These are phyloP conservation scores for Girardinichthys multiradiatus DNA, from an alignment of 2,113 vertebrate species.

Conservation along the genomic window DNA sequence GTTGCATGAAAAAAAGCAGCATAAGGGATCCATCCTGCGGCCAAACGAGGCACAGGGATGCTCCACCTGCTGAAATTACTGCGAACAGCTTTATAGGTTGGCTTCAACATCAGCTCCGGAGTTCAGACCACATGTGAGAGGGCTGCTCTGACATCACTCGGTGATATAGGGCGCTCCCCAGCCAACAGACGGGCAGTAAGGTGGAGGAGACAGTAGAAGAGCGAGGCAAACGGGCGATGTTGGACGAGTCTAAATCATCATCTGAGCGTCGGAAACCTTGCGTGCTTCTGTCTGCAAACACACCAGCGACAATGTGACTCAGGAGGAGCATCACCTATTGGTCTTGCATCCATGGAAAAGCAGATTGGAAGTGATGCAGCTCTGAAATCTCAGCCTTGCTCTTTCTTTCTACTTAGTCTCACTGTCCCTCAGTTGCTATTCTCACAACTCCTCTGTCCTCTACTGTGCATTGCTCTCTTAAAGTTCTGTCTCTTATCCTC, in stretches of 20 bases:
- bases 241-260: conserved; percentile 2
- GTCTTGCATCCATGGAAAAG: conserved; percentile 25
- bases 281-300: conserved; percentile 15
- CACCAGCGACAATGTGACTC: conserved; percentile 8
- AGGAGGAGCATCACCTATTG: conserved; percentile 48
- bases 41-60: not conserved
- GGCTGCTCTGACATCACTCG: conserved; percentile 61
- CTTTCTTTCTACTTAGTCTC: conserved; percentile 21
- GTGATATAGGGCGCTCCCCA: conserved; percentile 48
- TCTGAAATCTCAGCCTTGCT: conserved; percentile 20
- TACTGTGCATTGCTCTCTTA: conserved; percentile 28
- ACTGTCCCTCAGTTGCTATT: conserved; percentile 13
- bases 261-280: conserved; percentile 3
- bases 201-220: conserved; percentile 8
- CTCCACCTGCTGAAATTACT: conserved; percentile 20
- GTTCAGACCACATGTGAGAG: conserved; percentile 36
- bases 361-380: conserved; percentile 45
- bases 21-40: not conserved
- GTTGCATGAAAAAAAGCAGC: not conserved
- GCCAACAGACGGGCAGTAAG: conserved; percentile 12
- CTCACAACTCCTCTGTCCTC: conserved; percentile 34
- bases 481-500: not conserved
- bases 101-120: conserved; percentile 19
- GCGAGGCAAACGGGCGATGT: not conserved
- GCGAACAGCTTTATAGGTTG: conserved; percentile 38